Percentiles rank a stretch among this genome's conserved stretches.
Conservation (phyloP, 1,140 invertebrate species). For the Heliconius congener region DNA sequence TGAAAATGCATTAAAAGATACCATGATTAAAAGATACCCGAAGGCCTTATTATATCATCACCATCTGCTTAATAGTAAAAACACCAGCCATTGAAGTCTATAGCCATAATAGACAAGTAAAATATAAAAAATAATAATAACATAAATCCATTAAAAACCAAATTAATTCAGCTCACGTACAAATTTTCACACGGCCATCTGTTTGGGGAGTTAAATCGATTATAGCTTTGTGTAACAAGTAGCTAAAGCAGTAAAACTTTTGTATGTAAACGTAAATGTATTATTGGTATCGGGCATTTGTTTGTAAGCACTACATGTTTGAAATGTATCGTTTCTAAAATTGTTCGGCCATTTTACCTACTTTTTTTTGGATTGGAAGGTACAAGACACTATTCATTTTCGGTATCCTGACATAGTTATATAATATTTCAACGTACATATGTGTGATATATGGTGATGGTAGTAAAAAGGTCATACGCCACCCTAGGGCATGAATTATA, state of each 20-base stretch:
- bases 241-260: neutral
- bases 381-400: neutral
- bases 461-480: too few species aligned
- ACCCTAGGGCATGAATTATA: too few species aligned
- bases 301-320: constrained; percentile 2
- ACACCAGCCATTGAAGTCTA: too few species aligned
- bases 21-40: too few species aligned
- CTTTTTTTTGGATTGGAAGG: neutral
- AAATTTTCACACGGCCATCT: constrained; percentile 2
- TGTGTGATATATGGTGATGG: too few species aligned
- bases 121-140: neutral
- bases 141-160: neutral
- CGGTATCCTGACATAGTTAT: too few species aligned
- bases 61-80: too few species aligned
- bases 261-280: neutral
- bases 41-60: too few species aligned
- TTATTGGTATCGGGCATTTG: neutral
- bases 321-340: neutral
- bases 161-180: constrained; percentile 2
- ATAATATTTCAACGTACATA: too few species aligned
- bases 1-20: too few species aligned
- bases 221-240: constrained; percentile 8
- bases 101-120: too few species aligned
- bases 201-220: constrained; percentile 4
- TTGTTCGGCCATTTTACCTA: neutral